Conservation (phyloP, 2,888 invertebrate genomes). For the Oxycera nigricornis region DNA sequence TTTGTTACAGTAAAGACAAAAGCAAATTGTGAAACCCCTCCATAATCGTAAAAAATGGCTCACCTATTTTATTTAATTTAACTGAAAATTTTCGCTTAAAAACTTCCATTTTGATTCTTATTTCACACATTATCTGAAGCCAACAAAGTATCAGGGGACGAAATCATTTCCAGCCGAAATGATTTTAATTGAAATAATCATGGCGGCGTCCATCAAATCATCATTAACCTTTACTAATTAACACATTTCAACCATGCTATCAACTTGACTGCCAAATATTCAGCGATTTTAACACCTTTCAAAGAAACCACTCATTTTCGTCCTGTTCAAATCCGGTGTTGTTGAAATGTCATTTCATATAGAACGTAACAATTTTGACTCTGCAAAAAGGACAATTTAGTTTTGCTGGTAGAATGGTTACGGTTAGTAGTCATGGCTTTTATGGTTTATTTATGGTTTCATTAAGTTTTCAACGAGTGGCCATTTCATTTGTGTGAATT, state of each 20-base stretch:
- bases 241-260: neutral
- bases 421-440: neutral
- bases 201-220: constrained; percentile 15
- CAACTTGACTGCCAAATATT: neutral
- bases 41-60: too few relatives aligned
- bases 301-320: neutral
- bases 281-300: neutral
- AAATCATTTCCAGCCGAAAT: neutral
- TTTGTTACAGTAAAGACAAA: too few relatives aligned
- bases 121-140: neutral
- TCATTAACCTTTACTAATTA: constrained; percentile 29
- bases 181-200: neutral
- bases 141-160: too few relatives aligned
- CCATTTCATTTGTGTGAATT: neutral
- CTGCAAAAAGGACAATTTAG: neutral
- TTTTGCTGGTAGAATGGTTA: neutral
- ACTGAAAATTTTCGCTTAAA: too few relatives aligned
- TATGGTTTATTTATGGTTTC: constrained; percentile 28
- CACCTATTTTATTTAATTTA: too few relatives aligned
- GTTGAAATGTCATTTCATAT: constrained; percentile 16
- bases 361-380: neutral
- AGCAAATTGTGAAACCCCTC: too few relatives aligned
- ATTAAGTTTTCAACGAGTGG: constrained; percentile 7
- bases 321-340: neutral
- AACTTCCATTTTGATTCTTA: neutral